Evolutionary conservation across 2,888 invertebrate species (phyloP), one percentile per base, ranked within the genome.

Genomic region (Agonopterix arenella): DNA sequence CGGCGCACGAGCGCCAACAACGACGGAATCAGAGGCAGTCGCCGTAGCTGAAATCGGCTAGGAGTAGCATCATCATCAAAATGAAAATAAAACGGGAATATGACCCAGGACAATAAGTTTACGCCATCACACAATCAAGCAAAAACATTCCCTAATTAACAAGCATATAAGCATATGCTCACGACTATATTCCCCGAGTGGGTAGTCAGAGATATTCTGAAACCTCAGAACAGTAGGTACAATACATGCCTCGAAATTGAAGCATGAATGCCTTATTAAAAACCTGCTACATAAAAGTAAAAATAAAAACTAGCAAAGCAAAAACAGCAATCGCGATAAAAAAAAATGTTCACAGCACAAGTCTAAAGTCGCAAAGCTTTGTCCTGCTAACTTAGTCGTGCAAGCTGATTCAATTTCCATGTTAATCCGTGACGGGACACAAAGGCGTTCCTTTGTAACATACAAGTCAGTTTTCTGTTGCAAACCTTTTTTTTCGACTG

Each of bases 321-420:
- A 46, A 48, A 48, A 38, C 45, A 41, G 11, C 45, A 42, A 11
- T 48, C 54, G 45, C 45, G 42, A 58, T 52, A 58, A 53, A 60
- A 44, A 55, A 56, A 56, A 59, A 57, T 52, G 48, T 11, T 47
- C 16, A 36, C 47, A 40, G 55, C 53, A 59, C 53, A 66, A 61
- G 61, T 61, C 60, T 57, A 51, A 56, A 66, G 68, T 72, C 61
- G 62, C 68, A 73, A 64, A 66, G 70, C 70, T 72, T 68, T 67
- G 68, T 63, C 54, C 64, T 53, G 59, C 58, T 60, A 68, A 74
- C 72, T 76, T 70, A 61, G 53, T 65, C 66, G 70, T 69, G 68
- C 67, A 64, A 69, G 68, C 70, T 77, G 79, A 82, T 83, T 83
- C 77, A 76, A 80, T 83, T 80, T 79, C 72, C 78, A 80, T 80